Conservation (phyloP, 2,797 vertebrate species). For the Amblyopsis hoosieri region DNA sequence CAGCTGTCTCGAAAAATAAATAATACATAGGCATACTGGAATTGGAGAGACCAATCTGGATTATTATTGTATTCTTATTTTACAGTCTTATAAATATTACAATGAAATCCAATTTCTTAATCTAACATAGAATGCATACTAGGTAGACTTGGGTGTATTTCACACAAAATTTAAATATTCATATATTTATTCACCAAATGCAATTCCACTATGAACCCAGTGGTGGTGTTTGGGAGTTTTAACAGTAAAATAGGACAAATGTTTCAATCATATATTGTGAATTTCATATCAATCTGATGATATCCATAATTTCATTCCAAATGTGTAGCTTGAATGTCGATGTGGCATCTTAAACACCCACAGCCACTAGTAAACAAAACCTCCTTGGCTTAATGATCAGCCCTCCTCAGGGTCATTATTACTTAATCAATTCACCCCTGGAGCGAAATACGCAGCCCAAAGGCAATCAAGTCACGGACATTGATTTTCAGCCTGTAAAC, state of each 20-base stretch:
- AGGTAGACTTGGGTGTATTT: background rate
- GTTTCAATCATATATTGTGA: background rate
- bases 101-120: slow-evolving; percentile 19
- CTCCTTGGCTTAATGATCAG: slow-evolving; percentile 76
- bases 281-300: slow-evolving; percentile 5
- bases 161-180: slow-evolving; percentile 1
- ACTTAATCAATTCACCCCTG: slow-evolving; percentile 91
- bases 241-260: slow-evolving; percentile 1
- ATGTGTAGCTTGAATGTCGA: slow-evolving; percentile 53
- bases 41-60: slow-evolving; percentile 25
- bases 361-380: slow-evolving; percentile 75
- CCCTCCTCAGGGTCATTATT: slow-evolving; percentile 88
- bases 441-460: slow-evolving; percentile 82
- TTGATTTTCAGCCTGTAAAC: slow-evolving; percentile 83
- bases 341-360: slow-evolving; percentile 58
- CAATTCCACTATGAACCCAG: background rate
- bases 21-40: slow-evolving; percentile 54
- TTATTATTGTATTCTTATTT: slow-evolving; percentile 16
- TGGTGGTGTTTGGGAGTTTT: background rate
- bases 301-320: slow-evolving; percentile 24
- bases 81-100: slow-evolving; percentile 27
- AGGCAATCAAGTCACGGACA: slow-evolving; percentile 85
- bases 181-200: background rate
- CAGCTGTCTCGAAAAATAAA: slow-evolving; percentile 62
- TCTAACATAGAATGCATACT: background rate